phyloP scores from a whole-genome alignment of 2,797 vertebrate genomes.

The Phrynocephalus guinanensis region DNA sequence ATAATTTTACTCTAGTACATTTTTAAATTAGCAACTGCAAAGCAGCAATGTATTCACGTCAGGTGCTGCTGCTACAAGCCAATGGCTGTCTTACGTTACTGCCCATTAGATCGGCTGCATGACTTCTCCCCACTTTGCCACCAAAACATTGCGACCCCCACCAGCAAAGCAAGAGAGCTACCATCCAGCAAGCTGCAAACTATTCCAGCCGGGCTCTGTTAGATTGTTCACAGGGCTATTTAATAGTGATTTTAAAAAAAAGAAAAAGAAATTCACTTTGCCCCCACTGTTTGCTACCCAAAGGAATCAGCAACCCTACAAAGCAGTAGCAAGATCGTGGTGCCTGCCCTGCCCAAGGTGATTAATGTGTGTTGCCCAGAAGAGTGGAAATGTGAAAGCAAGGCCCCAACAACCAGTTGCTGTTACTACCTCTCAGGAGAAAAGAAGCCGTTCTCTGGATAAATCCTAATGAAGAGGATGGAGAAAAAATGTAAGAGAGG shows the following conservation, averaged over 20 bases:
- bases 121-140: slow-evolving; percentile 5
- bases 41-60: neutral
- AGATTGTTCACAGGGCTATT: neutral
- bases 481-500: slow-evolving; percentile 70
- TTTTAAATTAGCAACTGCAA: neutral
- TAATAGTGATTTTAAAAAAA: neutral
- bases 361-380: slow-evolving; percentile 20
- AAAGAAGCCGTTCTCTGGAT: slow-evolving; percentile 90
- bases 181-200: neutral
- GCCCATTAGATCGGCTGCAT: neutral
- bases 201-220: neutral
- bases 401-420: slow-evolving; percentile 74
- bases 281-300: neutral
- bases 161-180: slow-evolving; percentile 41
- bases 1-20: neutral
- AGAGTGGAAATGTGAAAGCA: slow-evolving; percentile 72
- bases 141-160: slow-evolving; percentile 5
- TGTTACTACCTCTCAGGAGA: slow-evolving; percentile 93
- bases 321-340: slow-evolving; percentile 28
- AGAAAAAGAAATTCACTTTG: neutral
- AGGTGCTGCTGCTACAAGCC: neutral
- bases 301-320: slow-evolving; percentile 49
- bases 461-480: slow-evolving; percentile 86
- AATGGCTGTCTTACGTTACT: neutral
- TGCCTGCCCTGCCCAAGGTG: slow-evolving; percentile 12